A percentile compares a stretch with the other conserved stretches of the same genome.
Evolutionary conservation across 1,140 invertebrate genomes (phyloP).

Genomic region (Drosophila dunni): DNA sequence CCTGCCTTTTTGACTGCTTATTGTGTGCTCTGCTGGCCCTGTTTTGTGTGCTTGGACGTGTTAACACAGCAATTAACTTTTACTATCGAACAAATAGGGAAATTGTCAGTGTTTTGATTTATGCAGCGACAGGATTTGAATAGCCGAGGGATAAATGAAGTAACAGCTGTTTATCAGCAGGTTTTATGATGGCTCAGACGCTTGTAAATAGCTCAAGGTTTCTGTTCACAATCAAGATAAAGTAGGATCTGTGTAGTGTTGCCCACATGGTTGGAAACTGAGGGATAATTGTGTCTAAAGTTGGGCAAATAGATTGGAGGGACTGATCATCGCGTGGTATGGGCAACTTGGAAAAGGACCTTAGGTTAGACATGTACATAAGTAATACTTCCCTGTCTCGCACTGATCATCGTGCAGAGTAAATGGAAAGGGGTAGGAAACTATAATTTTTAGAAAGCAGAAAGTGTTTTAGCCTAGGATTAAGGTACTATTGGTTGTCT

Average conservation of each 20-base stretch:
- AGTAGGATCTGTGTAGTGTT: background rate
- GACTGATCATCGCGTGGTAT: too few species aligned
- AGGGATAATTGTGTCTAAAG: too few species aligned
- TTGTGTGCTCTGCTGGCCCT: background rate
- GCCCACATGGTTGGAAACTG: too few species aligned
- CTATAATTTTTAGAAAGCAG: too few species aligned
- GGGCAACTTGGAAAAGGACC: too few species aligned
- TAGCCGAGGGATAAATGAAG: background rate
- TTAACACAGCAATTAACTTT: conserved; percentile 79
- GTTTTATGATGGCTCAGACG: conserved; percentile 25
- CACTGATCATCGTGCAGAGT: too few species aligned
- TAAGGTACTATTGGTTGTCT: too few species aligned
- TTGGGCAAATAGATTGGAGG: too few species aligned
- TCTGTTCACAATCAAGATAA: background rate
- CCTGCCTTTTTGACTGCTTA: background rate
- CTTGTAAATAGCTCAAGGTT: conserved; percentile 7
- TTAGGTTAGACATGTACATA: too few species aligned
- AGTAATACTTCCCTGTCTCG: too few species aligned
- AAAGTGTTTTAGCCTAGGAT: too few species aligned
- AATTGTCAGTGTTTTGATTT: conserved; percentile 59
- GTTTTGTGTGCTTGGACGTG: conserved; percentile 58
- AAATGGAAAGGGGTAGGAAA: too few species aligned
- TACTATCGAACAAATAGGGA: conserved; percentile 61
- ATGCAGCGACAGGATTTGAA: conserved; percentile 64
- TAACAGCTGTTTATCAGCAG: conserved; percentile 24